Evolutionary conservation across 2,113 vertebrate species (phyloP), one percentile per base, ranked within the genome.

Genomic region (Cichladusa arquata): DNA sequence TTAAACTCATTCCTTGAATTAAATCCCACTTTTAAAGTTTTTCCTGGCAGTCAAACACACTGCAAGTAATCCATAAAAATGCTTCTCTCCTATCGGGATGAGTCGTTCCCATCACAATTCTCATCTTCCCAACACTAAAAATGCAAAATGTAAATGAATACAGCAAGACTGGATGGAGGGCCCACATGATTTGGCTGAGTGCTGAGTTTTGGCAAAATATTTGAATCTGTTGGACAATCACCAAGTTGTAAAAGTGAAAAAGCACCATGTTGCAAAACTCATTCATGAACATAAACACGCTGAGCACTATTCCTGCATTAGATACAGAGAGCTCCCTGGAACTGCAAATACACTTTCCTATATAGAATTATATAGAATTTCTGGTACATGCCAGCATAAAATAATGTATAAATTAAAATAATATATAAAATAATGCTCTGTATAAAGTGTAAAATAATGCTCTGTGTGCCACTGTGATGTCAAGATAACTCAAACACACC

Each of bases 1-100:
- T 96, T 61, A 93, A 94, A 77, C 71, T 94, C 87, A 90, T 83
- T 94, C 84, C 90, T 96, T 96, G 93, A 96, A 95, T 92, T 73
- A 95, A 92, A 96, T 95, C 95, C 95, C 92, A 96, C 71, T 93
- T 86, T 81, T 82, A 86, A 92, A 93, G 64, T 36, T 90, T 90
- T 96, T 95, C 90, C 95, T 95, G 95, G 94, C 92, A 94, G 76
- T 36, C n/a, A 70, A 80, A 69, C 45, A 60, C 28, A 7, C 78
- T 70, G 78, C 76, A 90, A 77, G 54, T 69, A 86, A 92, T 53
- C 71, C 93, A 78, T 90, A 53, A 90, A 97, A 93, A 86, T 15
- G 29, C 64, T 77, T 29, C 45, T 82, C 69, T 91, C 38, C 8
- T 79, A 47, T 76, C 2, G 14, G 85, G 83, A 92, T 6, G 20